These are phyloP conservation scores for Petrophora chlorosata DNA, from an alignment of 2,888 invertebrate genomes.

Conservation along the genomic window DNA sequence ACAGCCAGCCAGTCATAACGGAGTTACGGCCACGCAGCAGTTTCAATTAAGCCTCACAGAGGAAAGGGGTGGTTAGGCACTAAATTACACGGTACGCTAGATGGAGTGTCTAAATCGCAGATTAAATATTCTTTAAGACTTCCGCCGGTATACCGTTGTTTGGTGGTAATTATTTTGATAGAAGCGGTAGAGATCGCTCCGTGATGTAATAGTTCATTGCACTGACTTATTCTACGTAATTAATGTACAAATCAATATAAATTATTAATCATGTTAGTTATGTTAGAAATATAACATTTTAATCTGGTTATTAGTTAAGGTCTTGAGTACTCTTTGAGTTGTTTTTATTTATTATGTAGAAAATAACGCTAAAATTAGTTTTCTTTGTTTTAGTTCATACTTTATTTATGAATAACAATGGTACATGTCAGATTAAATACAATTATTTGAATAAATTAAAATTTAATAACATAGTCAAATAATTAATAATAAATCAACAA, in stretches of 20 bases:
- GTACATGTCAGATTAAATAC: too few relatives aligned
- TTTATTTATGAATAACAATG: too few relatives aligned
- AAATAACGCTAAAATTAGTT: not conserved
- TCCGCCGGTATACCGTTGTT: conserved; percentile 22
- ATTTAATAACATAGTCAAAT: too few relatives aligned
- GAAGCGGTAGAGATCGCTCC: conserved; percentile 4
- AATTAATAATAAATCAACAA: too few relatives aligned
- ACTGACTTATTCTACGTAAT: not conserved
- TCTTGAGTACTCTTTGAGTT: too few relatives aligned
- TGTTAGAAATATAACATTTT: too few relatives aligned
- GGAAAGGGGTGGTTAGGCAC: conserved; percentile 38
- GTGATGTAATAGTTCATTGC: not conserved
- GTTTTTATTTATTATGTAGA: not conserved
- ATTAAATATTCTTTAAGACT: conserved; percentile 28
- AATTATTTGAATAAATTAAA: too few relatives aligned
- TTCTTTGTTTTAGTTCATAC: too few relatives aligned
- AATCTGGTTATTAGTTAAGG: too few relatives aligned
- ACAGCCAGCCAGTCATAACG: conserved; percentile 21
- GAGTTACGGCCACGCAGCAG: conserved; percentile 7
- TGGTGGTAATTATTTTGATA: conserved; percentile 14
- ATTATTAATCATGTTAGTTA: too few relatives aligned
- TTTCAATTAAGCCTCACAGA: conserved; percentile 31
- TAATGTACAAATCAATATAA: too few relatives aligned
- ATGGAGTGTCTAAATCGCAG: conserved; percentile 19
- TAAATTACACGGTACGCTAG: conserved; percentile 30